Conservation (phyloP, 2,888 invertebrate species). For the Drosophila anceps region DNA sequence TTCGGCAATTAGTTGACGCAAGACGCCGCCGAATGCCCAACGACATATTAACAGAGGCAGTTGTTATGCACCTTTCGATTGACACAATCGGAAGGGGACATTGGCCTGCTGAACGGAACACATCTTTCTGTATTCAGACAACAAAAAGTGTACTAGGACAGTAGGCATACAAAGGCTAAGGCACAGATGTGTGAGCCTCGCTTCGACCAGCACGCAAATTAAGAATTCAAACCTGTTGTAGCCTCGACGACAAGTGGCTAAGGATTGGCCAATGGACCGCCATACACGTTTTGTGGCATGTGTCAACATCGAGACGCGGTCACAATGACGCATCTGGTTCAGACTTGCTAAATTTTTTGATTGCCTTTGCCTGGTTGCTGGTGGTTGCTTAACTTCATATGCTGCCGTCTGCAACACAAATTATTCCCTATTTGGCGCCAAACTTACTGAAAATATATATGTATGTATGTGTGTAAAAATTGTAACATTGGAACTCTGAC, state of each 20-base stretch:
- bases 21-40: slow-evolving; percentile 44
- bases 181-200: slow-evolving; percentile 32
- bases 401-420: slow-evolving; percentile 3
- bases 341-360: slow-evolving; percentile 21
- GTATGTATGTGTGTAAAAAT: background rate
- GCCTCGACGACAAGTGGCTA: slow-evolving; percentile 58
- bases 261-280: slow-evolving; percentile 52
- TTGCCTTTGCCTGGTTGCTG: slow-evolving; percentile 20
- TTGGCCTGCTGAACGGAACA: slow-evolving; percentile 41
- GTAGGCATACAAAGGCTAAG: slow-evolving; percentile 8
- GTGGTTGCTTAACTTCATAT: slow-evolving; percentile 31
- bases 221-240: slow-evolving; percentile 74
- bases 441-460: slow-evolving; percentile 13
- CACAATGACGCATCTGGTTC: slow-evolving; percentile 61
- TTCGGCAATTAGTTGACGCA: slow-evolving; percentile 68
- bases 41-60: slow-evolving; percentile 59
- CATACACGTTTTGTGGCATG: slow-evolving; percentile 58
- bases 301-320: slow-evolving; percentile 64
- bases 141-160: slow-evolving; percentile 36
- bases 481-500: slow-evolving; percentile 34
- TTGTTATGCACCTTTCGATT: slow-evolving; percentile 70
- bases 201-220: slow-evolving; percentile 70
- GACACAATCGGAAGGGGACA: slow-evolving; percentile 57
- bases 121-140: slow-evolving; percentile 30
- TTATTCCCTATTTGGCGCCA: slow-evolving; percentile 35